Evolutionary conservation across 2,113 vertebrate genomes (phyloP), one percentile per base, ranked within the genome.

Genomic region (Oxyruncus cristatus): DNA sequence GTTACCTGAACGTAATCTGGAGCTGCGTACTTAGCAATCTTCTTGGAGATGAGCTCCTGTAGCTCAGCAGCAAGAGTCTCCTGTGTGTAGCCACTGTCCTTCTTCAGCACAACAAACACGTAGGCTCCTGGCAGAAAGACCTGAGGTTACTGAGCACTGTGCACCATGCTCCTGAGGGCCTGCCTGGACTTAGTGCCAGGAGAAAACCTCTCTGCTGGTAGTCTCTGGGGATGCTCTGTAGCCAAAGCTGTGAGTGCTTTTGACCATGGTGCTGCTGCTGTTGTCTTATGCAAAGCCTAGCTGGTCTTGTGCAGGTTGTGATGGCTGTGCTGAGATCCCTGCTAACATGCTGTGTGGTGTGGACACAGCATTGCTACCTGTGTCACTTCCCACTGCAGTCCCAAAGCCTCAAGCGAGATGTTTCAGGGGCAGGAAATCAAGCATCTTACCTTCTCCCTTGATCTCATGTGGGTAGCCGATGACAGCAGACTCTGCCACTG

Each of bases 401-500:
- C 52, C 37, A 2, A 9, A 67, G 23, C 14, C 46, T 30, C 0
- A 0, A 13, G 47, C 41, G 21, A 74, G 35, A 32, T 2, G 3
- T 73, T 66, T 83, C 3, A 82, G 11, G 35, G 44, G 26, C 50
- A 68, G 65, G 44, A 79, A 89, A 74, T 26, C 28, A 76, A 68
- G 20, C 22, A 44, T 85, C 87, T 85, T 86, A 98, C 98, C 98
- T 98, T 98, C 94, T 89, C 98, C 98, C 96, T 98, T 99, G 77
- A 98, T 96, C 80, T 96, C 58, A 55, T 98, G 98, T 5, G 98
- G 92, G 90, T 95, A 98, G 79, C 98, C 97, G 3, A 98, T 96
- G 83, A 98, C 98, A 1, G 98, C 98, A 82, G 98, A 98, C 79
- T 99, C 98, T 1, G 98, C 98, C 87, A 99, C 98, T 46, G 93